Percentiles rank a stretch among this genome's conserved stretches.
phyloP scores from a whole-genome alignment of 2,113 vertebrate species.

The Centropus unirufus region DNA sequence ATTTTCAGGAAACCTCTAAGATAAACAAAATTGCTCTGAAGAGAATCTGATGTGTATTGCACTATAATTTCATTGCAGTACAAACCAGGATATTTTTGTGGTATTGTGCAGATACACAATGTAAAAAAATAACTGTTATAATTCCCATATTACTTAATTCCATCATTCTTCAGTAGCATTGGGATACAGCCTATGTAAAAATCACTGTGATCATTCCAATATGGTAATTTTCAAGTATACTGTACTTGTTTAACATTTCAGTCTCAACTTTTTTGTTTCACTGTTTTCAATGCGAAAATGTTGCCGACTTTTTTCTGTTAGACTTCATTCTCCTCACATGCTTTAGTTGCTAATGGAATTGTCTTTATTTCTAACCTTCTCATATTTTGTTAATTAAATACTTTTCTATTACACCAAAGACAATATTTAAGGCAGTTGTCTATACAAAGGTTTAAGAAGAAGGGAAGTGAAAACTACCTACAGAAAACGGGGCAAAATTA shows the following conservation, averaged over 20 bases:
- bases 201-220: background rate
- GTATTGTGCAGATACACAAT: no score
- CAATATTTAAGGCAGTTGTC: background rate
- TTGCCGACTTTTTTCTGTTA: background rate
- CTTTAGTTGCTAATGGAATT: background rate
- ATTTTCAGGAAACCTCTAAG: background rate
- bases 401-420: background rate
- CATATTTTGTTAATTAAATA: background rate
- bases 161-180: background rate
- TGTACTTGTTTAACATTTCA: background rate
- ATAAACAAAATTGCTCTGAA: background rate
- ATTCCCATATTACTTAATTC: background rate
- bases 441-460: background rate
- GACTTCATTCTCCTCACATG: background rate
- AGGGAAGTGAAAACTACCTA: background rate
- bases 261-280: background rate
- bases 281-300: background rate
- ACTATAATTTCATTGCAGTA: background rate
- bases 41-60: background rate
- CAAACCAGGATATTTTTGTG: background rate
- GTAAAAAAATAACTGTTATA: background rate
- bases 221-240: background rate
- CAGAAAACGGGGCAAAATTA: background rate
- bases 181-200: background rate
- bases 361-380: background rate